phyloP scores from a whole-genome alignment of 2,113 vertebrate genomes.

The Meriones unguiculatus region DNA sequence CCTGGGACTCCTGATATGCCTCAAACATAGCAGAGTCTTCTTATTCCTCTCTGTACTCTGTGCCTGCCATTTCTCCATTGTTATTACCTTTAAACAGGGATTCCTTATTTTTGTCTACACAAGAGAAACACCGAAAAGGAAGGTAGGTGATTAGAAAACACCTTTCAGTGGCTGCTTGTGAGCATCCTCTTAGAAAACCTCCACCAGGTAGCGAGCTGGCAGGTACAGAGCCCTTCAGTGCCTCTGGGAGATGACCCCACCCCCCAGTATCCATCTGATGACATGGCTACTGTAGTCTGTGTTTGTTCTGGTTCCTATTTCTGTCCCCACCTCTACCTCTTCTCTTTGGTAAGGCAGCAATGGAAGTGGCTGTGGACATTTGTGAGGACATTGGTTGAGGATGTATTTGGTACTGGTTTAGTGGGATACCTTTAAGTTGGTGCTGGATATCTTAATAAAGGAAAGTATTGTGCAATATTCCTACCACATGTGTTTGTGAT shows the following conservation, averaged over 20 bases:
- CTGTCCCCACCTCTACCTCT: background rate
- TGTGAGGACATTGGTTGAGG: background rate
- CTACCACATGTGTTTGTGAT: background rate
- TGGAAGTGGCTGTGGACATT: background rate
- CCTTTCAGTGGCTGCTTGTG: background rate
- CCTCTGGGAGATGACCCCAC: background rate
- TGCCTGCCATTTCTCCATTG: background rate
- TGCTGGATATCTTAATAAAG: background rate
- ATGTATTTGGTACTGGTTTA: background rate
- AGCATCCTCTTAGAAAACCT: background rate
- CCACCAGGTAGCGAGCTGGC: rapidly evolving
- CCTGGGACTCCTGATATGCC: background rate
- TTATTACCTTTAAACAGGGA: background rate
- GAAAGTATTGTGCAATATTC: background rate
- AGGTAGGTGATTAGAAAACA: background rate
- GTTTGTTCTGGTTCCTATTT: background rate
- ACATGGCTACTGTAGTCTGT: background rate
- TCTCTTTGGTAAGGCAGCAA: background rate
- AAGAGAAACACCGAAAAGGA: background rate
- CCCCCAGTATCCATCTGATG: background rate
- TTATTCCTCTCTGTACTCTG: background rate
- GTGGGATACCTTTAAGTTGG: background rate
- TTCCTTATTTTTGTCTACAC: background rate
- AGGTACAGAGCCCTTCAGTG: background rate
- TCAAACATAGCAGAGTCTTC: background rate